phyloP scores from a whole-genome alignment of 2,888 invertebrate species.

The Phalera bucephala region DNA sequence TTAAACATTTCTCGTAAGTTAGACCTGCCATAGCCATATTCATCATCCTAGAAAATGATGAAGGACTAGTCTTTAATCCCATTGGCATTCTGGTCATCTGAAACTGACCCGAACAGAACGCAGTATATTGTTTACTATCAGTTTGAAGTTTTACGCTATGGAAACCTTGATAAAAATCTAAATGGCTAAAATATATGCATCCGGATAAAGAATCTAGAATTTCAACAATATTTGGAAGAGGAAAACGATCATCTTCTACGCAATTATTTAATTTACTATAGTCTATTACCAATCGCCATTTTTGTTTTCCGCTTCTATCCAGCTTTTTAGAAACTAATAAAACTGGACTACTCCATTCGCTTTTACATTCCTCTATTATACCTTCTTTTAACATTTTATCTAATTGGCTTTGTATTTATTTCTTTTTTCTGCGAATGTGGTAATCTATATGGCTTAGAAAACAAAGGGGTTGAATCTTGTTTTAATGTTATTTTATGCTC shows the following conservation, averaged over 20 bases:
- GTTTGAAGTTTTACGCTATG: too few relatives aligned
- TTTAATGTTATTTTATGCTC: slow-evolving; percentile 3
- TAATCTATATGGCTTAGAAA: slow-evolving; percentile 3
- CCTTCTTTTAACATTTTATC: slow-evolving; percentile 4
- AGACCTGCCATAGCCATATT: slow-evolving; percentile 12
- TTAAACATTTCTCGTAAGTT: slow-evolving; percentile 9
- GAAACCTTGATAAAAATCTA: slow-evolving; percentile 5
- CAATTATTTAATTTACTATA: too few relatives aligned
- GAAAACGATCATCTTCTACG: too few relatives aligned
- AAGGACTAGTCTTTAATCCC: slow-evolving; percentile 15
- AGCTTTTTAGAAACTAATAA: slow-evolving; percentile 4
- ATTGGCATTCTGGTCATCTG: slow-evolving; percentile 16
- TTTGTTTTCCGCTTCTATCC: too few relatives aligned
- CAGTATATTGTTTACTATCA: not conserved
- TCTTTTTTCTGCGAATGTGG: slow-evolving; percentile 3
- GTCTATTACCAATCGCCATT: not conserved
- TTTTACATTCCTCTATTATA: slow-evolving; percentile 2
- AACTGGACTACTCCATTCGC: slow-evolving; percentile 5
- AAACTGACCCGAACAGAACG: slow-evolving; percentile 12
- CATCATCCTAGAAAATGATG: slow-evolving; percentile 13
- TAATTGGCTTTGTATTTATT: slow-evolving; percentile 4
- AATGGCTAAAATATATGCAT: slow-evolving; percentile 7
- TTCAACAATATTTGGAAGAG: not conserved
- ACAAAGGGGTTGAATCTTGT: slow-evolving; percentile 1
- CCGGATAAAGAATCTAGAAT: slow-evolving; percentile 6